Evolutionary conservation across 1,140 invertebrate genomes (phyloP).

Genomic region (Euwallacea fornicatus): DNA sequence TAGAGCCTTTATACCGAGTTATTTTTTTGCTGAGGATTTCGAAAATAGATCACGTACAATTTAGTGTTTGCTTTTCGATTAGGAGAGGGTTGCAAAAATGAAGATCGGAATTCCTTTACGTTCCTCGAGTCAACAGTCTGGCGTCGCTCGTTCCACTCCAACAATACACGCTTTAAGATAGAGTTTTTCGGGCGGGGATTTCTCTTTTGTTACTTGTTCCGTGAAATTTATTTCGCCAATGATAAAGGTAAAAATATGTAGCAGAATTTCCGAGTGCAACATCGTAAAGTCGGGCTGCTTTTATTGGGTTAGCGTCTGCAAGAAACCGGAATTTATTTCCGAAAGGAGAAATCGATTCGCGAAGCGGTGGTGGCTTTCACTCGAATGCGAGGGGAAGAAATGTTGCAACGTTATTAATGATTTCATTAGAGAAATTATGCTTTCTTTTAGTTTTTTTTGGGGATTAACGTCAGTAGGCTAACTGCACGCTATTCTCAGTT

Average conservation of each 20-base stretch:
- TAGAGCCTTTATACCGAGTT: too few species aligned
- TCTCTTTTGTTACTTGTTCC: conserved; percentile 21
- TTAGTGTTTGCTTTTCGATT: conserved; percentile 15
- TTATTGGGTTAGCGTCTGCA: not conserved
- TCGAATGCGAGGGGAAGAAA: too few species aligned
- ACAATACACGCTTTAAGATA: conserved; percentile 21
- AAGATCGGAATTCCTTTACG: conserved; percentile 23
- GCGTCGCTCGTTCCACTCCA: conserved; percentile 18
- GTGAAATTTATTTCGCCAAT: conserved; percentile 20
- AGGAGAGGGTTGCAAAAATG: conserved; percentile 7
- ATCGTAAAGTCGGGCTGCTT: conserved; percentile 15
- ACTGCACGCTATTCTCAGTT: too few species aligned
- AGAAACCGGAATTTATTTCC: not conserved
- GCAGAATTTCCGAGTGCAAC: conserved; percentile 21
- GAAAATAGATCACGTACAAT: not conserved
- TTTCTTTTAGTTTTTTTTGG: too few species aligned
- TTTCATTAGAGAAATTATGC: too few species aligned
- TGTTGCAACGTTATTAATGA: too few species aligned
- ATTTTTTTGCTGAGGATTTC: too few species aligned
- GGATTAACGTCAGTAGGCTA: too few species aligned
- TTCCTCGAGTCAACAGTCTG: conserved; percentile 17
- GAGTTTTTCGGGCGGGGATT: conserved; percentile 19
- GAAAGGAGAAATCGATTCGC: not conserved
- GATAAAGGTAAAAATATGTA: conserved; percentile 27
- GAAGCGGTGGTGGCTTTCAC: too few species aligned